Percentiles rank a stretch among this genome's conserved stretches.
phyloP scores from a whole-genome alignment of 2,797 vertebrate species.

The Aplochiton taeniatus region DNA sequence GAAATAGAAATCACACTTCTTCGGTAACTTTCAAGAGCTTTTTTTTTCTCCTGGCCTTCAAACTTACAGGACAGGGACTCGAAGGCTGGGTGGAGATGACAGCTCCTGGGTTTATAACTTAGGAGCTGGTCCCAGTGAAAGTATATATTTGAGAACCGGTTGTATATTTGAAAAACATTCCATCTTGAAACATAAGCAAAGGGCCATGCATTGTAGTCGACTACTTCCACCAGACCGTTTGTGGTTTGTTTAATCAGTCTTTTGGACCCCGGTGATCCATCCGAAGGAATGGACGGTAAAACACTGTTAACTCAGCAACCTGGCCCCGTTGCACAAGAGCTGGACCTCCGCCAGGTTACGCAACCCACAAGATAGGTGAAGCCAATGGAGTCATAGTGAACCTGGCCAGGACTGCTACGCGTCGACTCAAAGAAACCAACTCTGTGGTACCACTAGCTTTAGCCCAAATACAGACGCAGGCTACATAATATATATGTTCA shows the following conservation, averaged over 20 bases:
- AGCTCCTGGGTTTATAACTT: no score
- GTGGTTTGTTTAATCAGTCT: constrained; percentile 61
- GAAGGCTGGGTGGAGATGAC: no score
- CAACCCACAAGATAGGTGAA: constrained; percentile 65
- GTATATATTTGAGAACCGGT: constrained; percentile 65
- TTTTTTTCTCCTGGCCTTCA: no score
- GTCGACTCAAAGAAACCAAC: constrained; percentile 11
- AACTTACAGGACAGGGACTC: no score
- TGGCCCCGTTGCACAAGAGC: constrained; percentile 65
- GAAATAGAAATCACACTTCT: no score
- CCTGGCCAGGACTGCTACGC: constrained; percentile 41
- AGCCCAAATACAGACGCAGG: no score
- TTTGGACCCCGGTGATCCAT: constrained; percentile 13
- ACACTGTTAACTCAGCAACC: constrained; percentile 45
- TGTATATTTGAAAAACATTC: constrained; percentile 67
- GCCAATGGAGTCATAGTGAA: constrained; percentile 54
- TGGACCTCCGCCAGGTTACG: constrained; percentile 64
- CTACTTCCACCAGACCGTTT: constrained; percentile 46
- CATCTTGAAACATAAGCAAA: constrained; percentile 62
- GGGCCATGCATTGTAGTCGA: constrained; percentile 36
- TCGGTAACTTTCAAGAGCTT: no score
- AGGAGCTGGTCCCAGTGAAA: constrained; percentile 42
- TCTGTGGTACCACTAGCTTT: no score
- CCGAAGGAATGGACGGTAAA: constrained; percentile 48
- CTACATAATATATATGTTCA: no score